Evolutionary conservation across 1,140 invertebrate species (phyloP).

Genomic region (Vanessa tameamea): DNA sequence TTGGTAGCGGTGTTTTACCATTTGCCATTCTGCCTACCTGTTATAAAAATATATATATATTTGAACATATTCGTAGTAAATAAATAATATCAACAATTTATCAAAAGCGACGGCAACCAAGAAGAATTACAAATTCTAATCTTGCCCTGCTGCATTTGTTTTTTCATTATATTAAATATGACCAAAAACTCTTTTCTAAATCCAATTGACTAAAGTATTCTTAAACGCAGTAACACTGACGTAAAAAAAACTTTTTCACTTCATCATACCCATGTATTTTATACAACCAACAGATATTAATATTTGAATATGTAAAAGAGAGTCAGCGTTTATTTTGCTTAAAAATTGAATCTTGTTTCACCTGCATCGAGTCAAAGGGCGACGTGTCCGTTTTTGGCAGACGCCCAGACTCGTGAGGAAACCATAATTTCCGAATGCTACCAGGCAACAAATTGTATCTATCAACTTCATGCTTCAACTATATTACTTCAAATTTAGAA

Average conservation of each 20-base stretch:
- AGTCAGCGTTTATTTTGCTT: conserved; percentile 6
- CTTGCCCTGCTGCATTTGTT: too few species aligned
- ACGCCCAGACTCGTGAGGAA: conserved; percentile 15
- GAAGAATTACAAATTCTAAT: too few species aligned
- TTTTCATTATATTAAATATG: too few species aligned
- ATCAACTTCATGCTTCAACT: conserved; percentile 25
- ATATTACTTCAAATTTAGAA: conserved; percentile 14
- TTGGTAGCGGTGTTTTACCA: too few species aligned
- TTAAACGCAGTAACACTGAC: background rate
- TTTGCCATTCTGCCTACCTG: too few species aligned
- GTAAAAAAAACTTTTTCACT: background rate
- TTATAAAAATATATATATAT: too few species aligned
- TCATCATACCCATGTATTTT: conserved; percentile 4
- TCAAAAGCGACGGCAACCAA: too few species aligned
- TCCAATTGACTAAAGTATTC: background rate
- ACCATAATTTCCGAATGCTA: conserved; percentile 16
- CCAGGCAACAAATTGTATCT: conserved; percentile 26
- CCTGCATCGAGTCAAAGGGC: conserved; percentile 15
- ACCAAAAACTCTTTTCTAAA: background rate
- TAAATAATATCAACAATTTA: too few species aligned
- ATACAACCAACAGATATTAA: conserved; percentile 3
- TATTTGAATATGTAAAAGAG: background rate
- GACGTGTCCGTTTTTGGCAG: conserved; percentile 13
- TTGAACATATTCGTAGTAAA: too few species aligned
- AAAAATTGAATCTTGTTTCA: conserved; percentile 25